A percentile compares a stretch with the other conserved stretches of the same genome.
These are phyloP conservation scores for Fregetta grallaria DNA, from an alignment of 2,113 vertebrate genomes.

Conservation along the genomic window DNA sequence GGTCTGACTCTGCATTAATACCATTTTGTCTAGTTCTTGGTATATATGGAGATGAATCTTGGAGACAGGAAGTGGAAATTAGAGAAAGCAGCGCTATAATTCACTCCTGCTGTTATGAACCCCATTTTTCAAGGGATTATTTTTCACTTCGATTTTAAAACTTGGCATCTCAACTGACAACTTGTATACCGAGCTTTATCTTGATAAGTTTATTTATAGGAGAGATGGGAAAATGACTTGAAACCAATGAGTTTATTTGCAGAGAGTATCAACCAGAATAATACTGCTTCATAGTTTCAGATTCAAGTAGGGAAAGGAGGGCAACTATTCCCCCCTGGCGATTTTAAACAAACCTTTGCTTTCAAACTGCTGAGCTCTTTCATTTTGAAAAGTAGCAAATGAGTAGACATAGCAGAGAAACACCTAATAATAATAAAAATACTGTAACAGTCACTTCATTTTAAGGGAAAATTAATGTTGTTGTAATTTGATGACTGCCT, in stretches of 20 bases:
- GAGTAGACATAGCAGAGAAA: not conserved
- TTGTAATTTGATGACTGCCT: not conserved
- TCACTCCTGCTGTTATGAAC: conserved; percentile 34
- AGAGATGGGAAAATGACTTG: conserved; percentile 7
- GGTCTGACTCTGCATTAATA: not conserved
- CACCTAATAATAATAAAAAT: not conserved
- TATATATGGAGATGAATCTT: not conserved
- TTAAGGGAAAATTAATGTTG: not conserved
- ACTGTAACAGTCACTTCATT: not conserved
- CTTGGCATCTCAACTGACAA: not conserved
- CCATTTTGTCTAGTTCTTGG: not conserved
- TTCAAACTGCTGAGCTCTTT: conserved; percentile 7
- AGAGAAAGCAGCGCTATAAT: not conserved
- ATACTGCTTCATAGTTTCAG: not conserved
- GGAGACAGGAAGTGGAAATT: not conserved
- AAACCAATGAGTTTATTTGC: not conserved
- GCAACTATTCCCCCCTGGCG: not conserved
- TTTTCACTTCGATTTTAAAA: conserved; percentile 24
- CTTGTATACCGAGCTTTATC: not conserved
- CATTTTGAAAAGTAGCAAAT: not conserved
- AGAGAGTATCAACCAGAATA: not conserved
- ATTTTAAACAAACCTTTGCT: conserved; percentile 23
- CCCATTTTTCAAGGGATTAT: conserved; percentile 18
- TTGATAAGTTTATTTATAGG: conserved; percentile 27
- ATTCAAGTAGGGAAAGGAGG: not conserved